Conservation (phyloP, 2,113 vertebrate species). For the Daphoenositta chrysoptera region DNA sequence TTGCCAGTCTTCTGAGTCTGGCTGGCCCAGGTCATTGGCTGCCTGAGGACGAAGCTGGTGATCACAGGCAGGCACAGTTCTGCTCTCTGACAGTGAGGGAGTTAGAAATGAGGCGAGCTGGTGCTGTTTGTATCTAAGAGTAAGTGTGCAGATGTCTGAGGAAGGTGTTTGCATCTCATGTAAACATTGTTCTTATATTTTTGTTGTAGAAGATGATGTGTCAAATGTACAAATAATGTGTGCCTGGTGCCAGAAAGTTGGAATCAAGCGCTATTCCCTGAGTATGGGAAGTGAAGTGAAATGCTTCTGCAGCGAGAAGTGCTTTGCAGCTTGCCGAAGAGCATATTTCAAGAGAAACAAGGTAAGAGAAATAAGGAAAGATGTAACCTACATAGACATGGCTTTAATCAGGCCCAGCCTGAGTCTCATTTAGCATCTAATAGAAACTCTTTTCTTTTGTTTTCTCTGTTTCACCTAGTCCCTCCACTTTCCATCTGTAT, state of each 20-base stretch:
- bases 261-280: constrained; percentile 97
- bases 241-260: constrained; percentile 99
- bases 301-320: constrained; percentile 99
- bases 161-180: constrained; percentile 70
- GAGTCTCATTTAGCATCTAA: constrained; percentile 31
- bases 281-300: constrained; percentile 99
- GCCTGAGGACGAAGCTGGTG: neutral
- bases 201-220: constrained; percentile 90
- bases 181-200: constrained; percentile 80
- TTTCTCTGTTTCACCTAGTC: constrained; percentile 44
- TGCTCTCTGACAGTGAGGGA: neutral
- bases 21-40: neutral
- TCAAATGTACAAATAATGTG: constrained; percentile 99
- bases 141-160: constrained; percentile 57
- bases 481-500: constrained; percentile 48
- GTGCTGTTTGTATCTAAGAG: constrained; percentile 19
- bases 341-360: constrained; percentile 99
- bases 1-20: neutral
- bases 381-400: constrained; percentile 16
- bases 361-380: constrained; percentile 81
- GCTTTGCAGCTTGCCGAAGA: constrained; percentile 97
- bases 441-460: constrained; percentile 14
- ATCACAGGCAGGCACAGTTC: neutral
- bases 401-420: neutral
- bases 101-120: neutral